Evolutionary conservation across 2,797 vertebrate genomes (phyloP).

Genomic region (Cetoscarus ocellatus): DNA sequence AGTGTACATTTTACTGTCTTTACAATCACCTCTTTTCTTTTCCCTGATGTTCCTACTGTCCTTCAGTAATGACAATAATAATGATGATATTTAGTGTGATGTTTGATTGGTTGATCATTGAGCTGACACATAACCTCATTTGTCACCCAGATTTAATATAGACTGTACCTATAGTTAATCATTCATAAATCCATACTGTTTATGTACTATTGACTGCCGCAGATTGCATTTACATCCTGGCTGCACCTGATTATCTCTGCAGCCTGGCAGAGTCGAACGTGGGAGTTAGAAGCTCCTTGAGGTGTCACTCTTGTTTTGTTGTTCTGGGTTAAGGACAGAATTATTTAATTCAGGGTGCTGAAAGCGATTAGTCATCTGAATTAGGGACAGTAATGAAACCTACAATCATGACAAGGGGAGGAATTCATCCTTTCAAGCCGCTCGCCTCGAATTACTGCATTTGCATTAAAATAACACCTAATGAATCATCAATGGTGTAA

Average conservation of each 20-base stretch:
- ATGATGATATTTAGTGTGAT: slow-evolving; percentile 18
- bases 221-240: slow-evolving; percentile 62
- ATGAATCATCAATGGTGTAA: slow-evolving; percentile 14
- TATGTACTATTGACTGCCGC: slow-evolving; percentile 62
- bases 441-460: slow-evolving; percentile 1
- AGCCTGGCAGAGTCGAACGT: slow-evolving; percentile 36
- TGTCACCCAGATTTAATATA: slow-evolving; percentile 56
- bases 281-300: slow-evolving; percentile 32
- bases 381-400: slow-evolving; percentile 8
- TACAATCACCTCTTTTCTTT: no score
- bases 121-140: slow-evolving; percentile 46
- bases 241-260: slow-evolving; percentile 58
- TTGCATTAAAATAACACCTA: not conserved
- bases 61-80: slow-evolving; percentile 5
- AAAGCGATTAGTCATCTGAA: slow-evolving; percentile 2
- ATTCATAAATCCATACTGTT: slow-evolving; percentile 71
- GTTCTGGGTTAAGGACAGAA: slow-evolving; percentile 13
- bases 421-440: not conserved
- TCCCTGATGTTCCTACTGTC: not conserved
- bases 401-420: not conserved
- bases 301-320: slow-evolving; percentile 28
- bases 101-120: slow-evolving; percentile 46
- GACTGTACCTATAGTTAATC: slow-evolving; percentile 55
- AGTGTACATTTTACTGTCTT: no score
- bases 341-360: slow-evolving; percentile 12